Base-by-base conservation (phyloP, 2,797 vertebrate genomes). In the Sebastes oblongus region DNA sequence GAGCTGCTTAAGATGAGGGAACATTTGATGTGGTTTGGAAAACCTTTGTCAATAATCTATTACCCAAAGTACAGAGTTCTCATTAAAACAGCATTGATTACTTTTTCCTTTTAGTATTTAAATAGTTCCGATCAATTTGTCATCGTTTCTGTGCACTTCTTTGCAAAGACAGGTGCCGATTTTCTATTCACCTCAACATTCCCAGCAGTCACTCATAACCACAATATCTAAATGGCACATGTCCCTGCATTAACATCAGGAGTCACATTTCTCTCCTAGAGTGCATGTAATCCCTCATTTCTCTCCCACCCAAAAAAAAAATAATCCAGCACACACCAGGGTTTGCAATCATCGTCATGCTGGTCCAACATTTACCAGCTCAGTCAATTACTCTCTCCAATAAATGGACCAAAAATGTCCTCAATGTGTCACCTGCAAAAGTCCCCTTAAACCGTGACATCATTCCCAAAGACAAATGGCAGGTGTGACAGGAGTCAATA, bases 401-500 rank as follows among this genome's bases (percentile, higher is more conserved):
- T 96, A 95, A 96, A 94, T 70, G 84, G 82, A 89, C 89, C 25
- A 89, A 95, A 96, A 95, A 36, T 93, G 91, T 95, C 93, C 91
- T 94, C 90, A 91, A 92, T 95, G 95, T 95, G 95, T 96, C 96
- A 94, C 93, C 91, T 94, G 88, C 90, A 93, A 89, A 90, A 90
- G 88, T 86, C 81, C 67, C 58, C 34, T 29, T 81, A 85, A 82
- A 90, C 91, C 83, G 89, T 95, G 94, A 96, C 95, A 95, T 94
- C 87, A 85, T 92, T 96, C 94, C 92, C 89, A 86, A 86, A 96
- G 96, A 97, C 92, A 92, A 96, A 97, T 93, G 94, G 94, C 95
- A 89, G 56, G 92, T 92, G 92, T 93, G 95, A 97, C 95, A 95
- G 91, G 92, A 96, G 95, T 96, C 96, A 94, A 96, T 97, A 96